These are phyloP conservation scores for Brevimyrus niger DNA, from an alignment of 2,113 vertebrate genomes.

Conservation along the genomic window DNA sequence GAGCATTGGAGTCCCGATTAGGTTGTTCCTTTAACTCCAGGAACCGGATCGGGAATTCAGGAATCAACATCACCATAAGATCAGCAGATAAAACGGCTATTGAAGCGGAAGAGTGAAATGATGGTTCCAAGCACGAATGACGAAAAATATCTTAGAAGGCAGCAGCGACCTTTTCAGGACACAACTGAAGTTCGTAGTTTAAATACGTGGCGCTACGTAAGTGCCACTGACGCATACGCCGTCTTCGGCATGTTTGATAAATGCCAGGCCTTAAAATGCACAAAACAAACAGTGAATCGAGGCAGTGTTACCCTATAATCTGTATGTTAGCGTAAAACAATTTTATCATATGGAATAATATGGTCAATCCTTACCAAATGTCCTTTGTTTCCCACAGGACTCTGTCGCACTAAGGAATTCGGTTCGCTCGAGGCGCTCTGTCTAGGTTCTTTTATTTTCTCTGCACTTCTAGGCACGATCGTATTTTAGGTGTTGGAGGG, in stretches of 20 bases:
- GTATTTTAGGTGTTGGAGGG: not conserved
- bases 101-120: not conserved
- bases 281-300: not conserved
- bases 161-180: not conserved
- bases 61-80: not conserved
- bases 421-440: conserved; percentile 8
- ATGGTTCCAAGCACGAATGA: not conserved
- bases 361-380: conserved; percentile 2
- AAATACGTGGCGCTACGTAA: not conserved
- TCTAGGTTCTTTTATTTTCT: not conserved
- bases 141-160: not conserved
- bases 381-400: not conserved
- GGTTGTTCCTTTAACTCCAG: not conserved
- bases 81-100: not conserved
- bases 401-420: conserved; percentile 2
- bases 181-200: not conserved
- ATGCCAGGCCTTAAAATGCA: not conserved
- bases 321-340: not conserved
- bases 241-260: not conserved
- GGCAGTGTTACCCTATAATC: not conserved
- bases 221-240: not conserved
- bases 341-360: not conserved
- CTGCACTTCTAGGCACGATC: not conserved
- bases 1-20: not conserved
- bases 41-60: not conserved